phyloP scores from a whole-genome alignment of 2,888 invertebrate species.

The Clivina fossor region DNA sequence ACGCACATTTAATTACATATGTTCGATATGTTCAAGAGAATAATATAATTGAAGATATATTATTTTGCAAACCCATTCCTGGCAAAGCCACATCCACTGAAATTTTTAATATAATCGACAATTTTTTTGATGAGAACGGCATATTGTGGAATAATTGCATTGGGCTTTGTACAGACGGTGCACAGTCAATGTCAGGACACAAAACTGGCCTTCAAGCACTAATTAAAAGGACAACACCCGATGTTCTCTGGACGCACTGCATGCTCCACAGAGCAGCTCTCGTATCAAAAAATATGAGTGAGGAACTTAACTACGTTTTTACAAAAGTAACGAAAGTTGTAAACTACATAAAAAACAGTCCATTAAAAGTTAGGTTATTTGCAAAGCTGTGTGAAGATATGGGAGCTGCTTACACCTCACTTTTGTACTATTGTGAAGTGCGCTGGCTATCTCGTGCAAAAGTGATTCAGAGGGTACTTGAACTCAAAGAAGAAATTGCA shows the following conservation, averaged over 20 bases:
- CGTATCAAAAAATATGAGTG: slow-evolving; percentile 24
- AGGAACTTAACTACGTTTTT: slow-evolving; percentile 22
- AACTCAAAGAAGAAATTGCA: slow-evolving; percentile 16
- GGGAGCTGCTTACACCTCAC: neutral
- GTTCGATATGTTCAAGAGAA: slow-evolving; percentile 26
- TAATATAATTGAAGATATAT: slow-evolving; percentile 20
- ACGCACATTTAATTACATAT: slow-evolving; percentile 42
- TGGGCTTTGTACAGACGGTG: slow-evolving; percentile 34
- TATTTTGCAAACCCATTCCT: slow-evolving; percentile 32
- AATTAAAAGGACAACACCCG: slow-evolving; percentile 15
- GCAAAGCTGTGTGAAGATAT: slow-evolving; percentile 20
- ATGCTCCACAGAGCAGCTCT: slow-evolving; percentile 31
- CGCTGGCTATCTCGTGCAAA: slow-evolving; percentile 14
- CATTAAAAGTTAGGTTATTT: slow-evolving; percentile 24
- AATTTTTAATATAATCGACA: slow-evolving; percentile 31
- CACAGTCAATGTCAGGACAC: slow-evolving; percentile 30
- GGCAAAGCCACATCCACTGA: slow-evolving; percentile 27
- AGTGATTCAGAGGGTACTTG: slow-evolving; percentile 12
- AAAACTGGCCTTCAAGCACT: slow-evolving; percentile 22
- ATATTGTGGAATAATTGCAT: slow-evolving; percentile 28
- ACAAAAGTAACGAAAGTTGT: slow-evolving; percentile 20
- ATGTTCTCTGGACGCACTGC: slow-evolving; percentile 28
- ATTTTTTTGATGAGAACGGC: slow-evolving; percentile 26
- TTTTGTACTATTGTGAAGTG: slow-evolving; percentile 13
- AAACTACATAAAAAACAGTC: slow-evolving; percentile 27